A percentile compares a stretch with the other conserved stretches of the same genome.
Conservation (phyloP, 2,113 vertebrate genomes). For the Eulemur macaco region DNA sequence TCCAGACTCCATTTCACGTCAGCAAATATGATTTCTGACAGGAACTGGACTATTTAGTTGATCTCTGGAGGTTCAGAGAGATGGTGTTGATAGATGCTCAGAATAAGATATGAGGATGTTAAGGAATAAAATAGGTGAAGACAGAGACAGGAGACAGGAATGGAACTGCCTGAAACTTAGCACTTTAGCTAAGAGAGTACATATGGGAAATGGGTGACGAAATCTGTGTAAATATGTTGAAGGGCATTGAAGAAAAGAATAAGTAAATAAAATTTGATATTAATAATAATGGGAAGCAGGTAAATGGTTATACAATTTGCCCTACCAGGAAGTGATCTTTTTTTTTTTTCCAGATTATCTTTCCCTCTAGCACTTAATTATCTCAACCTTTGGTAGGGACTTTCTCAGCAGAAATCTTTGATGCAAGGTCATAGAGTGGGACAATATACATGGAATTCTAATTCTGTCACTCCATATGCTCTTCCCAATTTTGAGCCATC, state of each 20-base stretch:
- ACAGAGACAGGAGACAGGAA: neutral
- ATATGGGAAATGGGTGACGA: neutral
- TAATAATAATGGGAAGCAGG: neutral
- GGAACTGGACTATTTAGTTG: neutral
- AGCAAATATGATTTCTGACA: neutral
- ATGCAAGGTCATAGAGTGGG: neutral
- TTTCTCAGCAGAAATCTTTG: neutral
- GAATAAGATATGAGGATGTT: neutral
- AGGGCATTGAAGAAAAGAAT: neutral
- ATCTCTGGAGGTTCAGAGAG: neutral
- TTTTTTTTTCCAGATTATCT: neutral
- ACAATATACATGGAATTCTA: neutral
- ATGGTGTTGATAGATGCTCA: neutral
- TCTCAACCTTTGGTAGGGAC: neutral
- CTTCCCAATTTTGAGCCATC: neutral
- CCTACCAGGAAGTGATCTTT: neutral
- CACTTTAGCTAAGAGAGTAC: neutral
- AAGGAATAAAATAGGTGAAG: neutral
- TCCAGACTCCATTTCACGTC: neutral
- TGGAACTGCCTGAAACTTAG: neutral
- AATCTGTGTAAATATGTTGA: neutral
- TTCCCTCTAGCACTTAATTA: neutral
- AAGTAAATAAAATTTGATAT: neutral
- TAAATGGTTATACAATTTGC: neutral
- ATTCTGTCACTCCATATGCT: neutral